A percentile compares a stretch with the other conserved stretches of the same genome.
These are phyloP conservation scores for Drosophila nannoptera DNA, from an alignment of 1,140 invertebrate species.

Conservation along the genomic window DNA sequence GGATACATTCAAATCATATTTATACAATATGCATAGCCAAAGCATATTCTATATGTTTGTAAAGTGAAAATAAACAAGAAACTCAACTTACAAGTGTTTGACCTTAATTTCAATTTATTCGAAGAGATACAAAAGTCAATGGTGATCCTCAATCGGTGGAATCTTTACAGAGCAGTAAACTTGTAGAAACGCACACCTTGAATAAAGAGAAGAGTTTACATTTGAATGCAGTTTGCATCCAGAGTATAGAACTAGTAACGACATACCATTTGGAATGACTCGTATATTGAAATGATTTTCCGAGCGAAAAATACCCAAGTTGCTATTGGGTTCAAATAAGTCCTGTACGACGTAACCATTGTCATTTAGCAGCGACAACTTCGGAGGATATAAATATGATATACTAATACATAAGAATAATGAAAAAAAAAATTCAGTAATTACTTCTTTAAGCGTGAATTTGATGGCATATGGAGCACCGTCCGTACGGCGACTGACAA, in stretches of 20 bases:
- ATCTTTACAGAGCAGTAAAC: conserved; percentile 62
- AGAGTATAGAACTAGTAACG: neutral
- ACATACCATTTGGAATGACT: conserved; percentile 71
- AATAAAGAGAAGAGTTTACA: neutral
- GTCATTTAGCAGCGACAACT: conserved; percentile 79
- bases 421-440: neutral
- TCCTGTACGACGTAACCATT: conserved; percentile 79
- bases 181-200: conserved; percentile 75
- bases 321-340: conserved; percentile 40
- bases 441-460: conserved; percentile 80
- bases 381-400: neutral
- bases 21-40: conserved; percentile 29
- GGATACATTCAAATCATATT: conserved; percentile 23
- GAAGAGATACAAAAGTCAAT: neutral
- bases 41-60: conserved; percentile 40
- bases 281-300: conserved; percentile 55
- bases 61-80: conserved; percentile 53
- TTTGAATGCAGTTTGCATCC: neutral
- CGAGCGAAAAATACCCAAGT: conserved; percentile 36
- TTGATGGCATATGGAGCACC: conserved; percentile 81
- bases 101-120: neutral
- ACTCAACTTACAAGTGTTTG: conserved; percentile 8
- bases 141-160: neutral
- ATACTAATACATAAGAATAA: neutral
- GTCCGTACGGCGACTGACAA: conserved; percentile 89